These are phyloP conservation scores for Himalopsyche tibetana DNA, from an alignment of 2,888 invertebrate genomes.

Conservation along the genomic window DNA sequence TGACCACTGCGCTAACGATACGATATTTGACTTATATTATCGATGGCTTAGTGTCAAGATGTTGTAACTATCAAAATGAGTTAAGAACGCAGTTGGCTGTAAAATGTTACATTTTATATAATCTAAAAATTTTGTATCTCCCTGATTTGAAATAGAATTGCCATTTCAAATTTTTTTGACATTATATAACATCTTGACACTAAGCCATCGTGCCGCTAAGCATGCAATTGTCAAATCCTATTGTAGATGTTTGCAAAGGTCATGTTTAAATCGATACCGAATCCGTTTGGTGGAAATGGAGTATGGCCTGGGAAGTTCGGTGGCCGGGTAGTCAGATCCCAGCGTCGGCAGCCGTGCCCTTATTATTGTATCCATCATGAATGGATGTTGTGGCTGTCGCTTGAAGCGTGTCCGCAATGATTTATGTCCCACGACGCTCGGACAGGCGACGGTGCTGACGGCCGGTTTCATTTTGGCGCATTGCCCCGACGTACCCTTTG, in stretches of 20 bases:
- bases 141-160: no score
- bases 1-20: no score
- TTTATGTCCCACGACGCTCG: constrained; percentile 60
- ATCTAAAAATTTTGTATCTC: no score
- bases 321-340: constrained; percentile 9
- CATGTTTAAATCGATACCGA: constrained; percentile 28
- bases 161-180: no score
- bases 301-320: neutral
- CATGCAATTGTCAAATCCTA: neutral
- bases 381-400: constrained; percentile 61
- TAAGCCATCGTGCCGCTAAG: neutral
- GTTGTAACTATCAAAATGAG: no score
- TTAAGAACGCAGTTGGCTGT: no score
- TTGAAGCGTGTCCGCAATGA: constrained; percentile 64
- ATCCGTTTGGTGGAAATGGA: neutral
- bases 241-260: neutral
- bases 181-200: no score
- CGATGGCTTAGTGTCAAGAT: no score
- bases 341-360: constrained; percentile 49
- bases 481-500: constrained; percentile 50
- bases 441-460: constrained; percentile 61
- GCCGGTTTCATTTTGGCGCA: constrained; percentile 62
- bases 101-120: no score
- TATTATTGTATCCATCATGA: constrained; percentile 57
- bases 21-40: no score